Evolutionary conservation across 30 jellyfish, hydroid and myxozoan genomes (phyloP), one percentile per base, ranked within the genome.

Genomic region (Pelagia noctiluca): DNA sequence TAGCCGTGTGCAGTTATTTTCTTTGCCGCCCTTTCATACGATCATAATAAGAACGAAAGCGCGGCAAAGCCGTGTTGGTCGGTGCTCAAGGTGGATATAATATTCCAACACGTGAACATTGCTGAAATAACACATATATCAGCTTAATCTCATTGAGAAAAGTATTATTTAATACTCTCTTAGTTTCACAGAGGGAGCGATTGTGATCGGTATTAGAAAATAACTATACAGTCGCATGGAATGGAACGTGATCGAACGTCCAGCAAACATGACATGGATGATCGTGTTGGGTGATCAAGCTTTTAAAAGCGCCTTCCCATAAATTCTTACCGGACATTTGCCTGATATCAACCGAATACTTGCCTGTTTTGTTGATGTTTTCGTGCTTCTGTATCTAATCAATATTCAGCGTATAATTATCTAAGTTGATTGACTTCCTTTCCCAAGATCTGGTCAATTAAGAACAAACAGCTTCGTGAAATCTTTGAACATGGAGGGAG

Each of bases 11-110:
- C 16, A 52, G 68, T 52, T 4, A 52, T 52, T 53, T 65, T 82
- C 48, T 63, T 26, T 24, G 68, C 92, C 84, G 92, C 92, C 92
- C 92, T 82, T 69, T 67, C 63, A 46, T 50, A n/a, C n/a, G n/a
- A n/a, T n/a, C n/a, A n/a, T n/a, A n/a, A n/a, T n/a, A 21, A 82
- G 25, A 66, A 25, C 63, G 86, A 82, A 82, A 82, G 92, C 92
- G 92, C 92, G 92, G 92, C 92, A 67, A 69, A 81, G 50, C 49
- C 76, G n/a, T 7, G 26, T 67, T 62, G 36, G 33, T 23, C 36
- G 83, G 69, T 19, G 68, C 30, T 8, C 68, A 52, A 52, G 57
- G 12, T 5, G 57, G 57, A 8, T 5, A 42, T 5, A 42, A 42
- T 42, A 42, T n/a, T n/a, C n/a, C n/a, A n/a, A n/a, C n/a, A n/a